A percentile compares a stretch with the other conserved stretches of the same genome.
Conservation (phyloP, 2,888 invertebrate species). For the Hyalella azteca region DNA sequence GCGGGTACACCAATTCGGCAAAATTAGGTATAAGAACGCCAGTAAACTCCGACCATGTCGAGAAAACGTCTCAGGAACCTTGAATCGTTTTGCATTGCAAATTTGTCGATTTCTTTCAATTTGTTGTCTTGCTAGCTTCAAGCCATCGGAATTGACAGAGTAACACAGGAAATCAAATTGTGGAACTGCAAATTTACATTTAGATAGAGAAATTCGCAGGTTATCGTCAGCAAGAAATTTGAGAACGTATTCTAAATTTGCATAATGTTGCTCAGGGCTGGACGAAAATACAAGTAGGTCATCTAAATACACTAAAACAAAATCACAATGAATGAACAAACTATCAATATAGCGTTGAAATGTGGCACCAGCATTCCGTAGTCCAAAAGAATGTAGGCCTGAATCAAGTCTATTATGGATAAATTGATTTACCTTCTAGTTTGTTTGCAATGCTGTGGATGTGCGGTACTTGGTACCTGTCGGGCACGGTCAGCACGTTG, state of each 20-base stretch:
- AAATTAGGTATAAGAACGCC: conserved; percentile 19
- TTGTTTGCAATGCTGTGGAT: conserved; percentile 61
- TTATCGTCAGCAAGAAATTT: too few relatives aligned
- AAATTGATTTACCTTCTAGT: conserved; percentile 47
- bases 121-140: neutral
- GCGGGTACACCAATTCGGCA: conserved; percentile 6
- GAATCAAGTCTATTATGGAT: conserved; percentile 60
- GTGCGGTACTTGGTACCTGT: conserved; percentile 63
- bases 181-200: neutral
- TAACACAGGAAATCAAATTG: neutral
- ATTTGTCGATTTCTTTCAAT: neutral
- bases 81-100: neutral
- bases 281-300: conserved; percentile 21
- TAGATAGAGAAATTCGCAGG: too few relatives aligned
- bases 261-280: neutral
- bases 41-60: neutral
- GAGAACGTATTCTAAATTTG: conserved; percentile 13
- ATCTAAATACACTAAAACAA: neutral
- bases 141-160: neutral
- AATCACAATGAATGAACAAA: neutral
- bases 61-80: conserved; percentile 14
- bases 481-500: conserved; percentile 61
- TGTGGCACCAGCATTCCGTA: conserved; percentile 62
- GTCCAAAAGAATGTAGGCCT: conserved; percentile 63
- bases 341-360: conserved; percentile 16